Base-by-base conservation (phyloP, 1,140 invertebrate species). In the Cecropterus lyciades region DNA sequence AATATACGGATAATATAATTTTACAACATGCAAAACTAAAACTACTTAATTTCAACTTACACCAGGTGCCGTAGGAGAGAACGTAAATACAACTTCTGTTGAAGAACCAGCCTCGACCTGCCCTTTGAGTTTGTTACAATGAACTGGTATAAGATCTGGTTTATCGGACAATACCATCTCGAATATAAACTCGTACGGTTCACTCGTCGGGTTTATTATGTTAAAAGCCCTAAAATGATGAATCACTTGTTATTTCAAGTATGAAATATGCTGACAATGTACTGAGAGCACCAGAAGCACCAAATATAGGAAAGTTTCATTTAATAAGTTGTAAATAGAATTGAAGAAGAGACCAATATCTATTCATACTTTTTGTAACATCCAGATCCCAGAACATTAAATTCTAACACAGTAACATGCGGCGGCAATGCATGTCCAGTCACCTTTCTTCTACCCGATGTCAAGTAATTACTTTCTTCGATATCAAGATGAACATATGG, bases 401-500 rank as follows among this genome's bases (percentile, higher is more conserved):
- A 93, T 72, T 94, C 93, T 33, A 94, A 70, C 3, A 93, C 91
- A 27, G 78, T 88, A 2, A 84, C 85, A 43, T 90, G 74, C n/a
- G 75, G 62, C 11, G 85, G 86, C 56, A 93, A 63, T 3, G 80
- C 73, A 0, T 79, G 51, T 60, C 89, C 80, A 11, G 77, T 77
- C 1, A 65, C 53, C 59, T 93, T 88, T 49, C 93, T 85, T 70
- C 88, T 83, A 5, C 84, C 85, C 8, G 84, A 88, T 1, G 81
- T 86, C 30, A 93, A 68, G 76, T 94, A 93, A 75, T 93, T 91
- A 55, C 89, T 93, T 56, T 93, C 89, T 63, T 92, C 85, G 20
- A 93, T 81, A 65, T 93, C 93, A 49, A 94, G 87, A 65, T 94
- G 93, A 64, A 91, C 93, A 69, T 93, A 94, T 0, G 93, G 93